Evolutionary conservation across 2,113 vertebrate genomes (phyloP).

Genomic region (Thamnophis sirtalis): DNA sequence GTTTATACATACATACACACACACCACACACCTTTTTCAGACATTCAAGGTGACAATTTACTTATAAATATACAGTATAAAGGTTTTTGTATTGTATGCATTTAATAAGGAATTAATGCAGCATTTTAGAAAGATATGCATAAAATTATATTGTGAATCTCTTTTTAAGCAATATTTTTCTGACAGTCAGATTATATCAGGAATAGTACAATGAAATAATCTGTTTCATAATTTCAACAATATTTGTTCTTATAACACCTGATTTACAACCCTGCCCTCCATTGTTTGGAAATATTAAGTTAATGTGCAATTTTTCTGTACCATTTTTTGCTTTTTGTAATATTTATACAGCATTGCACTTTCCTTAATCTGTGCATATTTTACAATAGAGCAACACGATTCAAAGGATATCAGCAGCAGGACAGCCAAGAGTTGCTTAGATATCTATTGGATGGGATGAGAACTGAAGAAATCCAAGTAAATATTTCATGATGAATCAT

Average conservation of each 20-base stretch:
- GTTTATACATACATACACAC: not conserved
- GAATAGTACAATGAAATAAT: not conserved
- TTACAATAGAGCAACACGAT: slow-evolving; percentile 81
- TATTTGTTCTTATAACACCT: not conserved
- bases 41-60: not conserved
- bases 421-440: slow-evolving; percentile 96
- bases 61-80: not conserved
- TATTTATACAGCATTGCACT: not conserved
- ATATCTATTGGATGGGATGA: slow-evolving; percentile 93
- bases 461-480: slow-evolving; percentile 88
- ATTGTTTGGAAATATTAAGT: not conserved
- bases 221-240: not conserved
- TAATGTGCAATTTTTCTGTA: not conserved
- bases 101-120: not conserved
- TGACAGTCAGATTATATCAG: not conserved
- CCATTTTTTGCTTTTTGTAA: not conserved
- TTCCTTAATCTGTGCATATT: not conserved
- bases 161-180: not conserved
- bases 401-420: slow-evolving; percentile 97
- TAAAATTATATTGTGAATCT: not conserved
- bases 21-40: too few species aligned
- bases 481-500: not conserved
- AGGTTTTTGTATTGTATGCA: not conserved
- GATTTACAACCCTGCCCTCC: not conserved
- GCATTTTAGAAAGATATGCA: not conserved